phyloP scores from a whole-genome alignment of 2,797 vertebrate species.

The Eupleurogrammus muticus region DNA sequence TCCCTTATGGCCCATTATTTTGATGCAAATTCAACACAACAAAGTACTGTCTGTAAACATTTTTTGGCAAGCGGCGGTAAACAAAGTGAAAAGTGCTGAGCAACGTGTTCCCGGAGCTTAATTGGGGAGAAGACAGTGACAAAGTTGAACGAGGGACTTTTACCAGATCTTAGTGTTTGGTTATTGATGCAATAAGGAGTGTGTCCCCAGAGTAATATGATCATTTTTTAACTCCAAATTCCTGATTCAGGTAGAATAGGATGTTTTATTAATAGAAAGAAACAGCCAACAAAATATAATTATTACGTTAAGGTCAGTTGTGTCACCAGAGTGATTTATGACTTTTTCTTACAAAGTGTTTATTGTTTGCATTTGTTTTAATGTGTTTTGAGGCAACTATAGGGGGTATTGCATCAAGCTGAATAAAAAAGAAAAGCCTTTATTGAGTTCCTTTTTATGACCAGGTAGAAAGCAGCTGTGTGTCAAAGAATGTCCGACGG shows the following conservation, averaged over 20 bases:
- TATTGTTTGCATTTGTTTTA: no score
- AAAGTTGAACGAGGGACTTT: conserved; percentile 49
- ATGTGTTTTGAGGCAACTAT: no score
- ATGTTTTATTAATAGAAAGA: conserved; percentile 26
- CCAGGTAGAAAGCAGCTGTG: no score
- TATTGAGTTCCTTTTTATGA: no score
- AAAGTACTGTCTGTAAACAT: conserved; percentile 52
- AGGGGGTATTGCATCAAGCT: no score
- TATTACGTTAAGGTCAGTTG: conserved; percentile 53
- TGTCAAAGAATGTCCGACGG: no score
- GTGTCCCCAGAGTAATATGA: not conserved
- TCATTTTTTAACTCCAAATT: not conserved
- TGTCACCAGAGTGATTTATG: conserved; percentile 65
- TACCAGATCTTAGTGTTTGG: conserved; percentile 33
- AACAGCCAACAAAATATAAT: conserved; percentile 2
- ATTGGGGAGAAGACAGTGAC: conserved; percentile 41
- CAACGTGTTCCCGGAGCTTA: conserved; percentile 29
- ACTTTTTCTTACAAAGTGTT: conserved; percentile 35
- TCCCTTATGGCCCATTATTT: conserved; percentile 67
- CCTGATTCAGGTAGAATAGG: conserved; percentile 8
- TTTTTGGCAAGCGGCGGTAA: conserved; percentile 64
- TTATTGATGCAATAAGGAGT: conserved; percentile 41
- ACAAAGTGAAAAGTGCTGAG: conserved; percentile 72
- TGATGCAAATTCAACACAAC: conserved; percentile 69
- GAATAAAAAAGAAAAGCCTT: no score